These are phyloP conservation scores for Octopus sinensis DNA, from an alignment of 1,140 invertebrate species.

Conservation along the genomic window DNA sequence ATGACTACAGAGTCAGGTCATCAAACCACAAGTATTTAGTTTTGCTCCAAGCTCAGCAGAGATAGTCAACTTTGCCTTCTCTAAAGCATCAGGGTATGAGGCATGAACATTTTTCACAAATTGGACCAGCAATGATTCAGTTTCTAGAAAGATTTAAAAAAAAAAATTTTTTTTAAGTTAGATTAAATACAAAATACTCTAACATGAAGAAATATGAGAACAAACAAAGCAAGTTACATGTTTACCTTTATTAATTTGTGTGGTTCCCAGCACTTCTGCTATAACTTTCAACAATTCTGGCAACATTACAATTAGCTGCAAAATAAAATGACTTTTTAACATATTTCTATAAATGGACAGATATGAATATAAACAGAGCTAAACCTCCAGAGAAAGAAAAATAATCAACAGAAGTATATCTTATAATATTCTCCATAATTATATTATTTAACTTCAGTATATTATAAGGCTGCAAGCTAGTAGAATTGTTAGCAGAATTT, in stretches of 20 bases:
- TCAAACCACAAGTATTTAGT: constrained; percentile 29
- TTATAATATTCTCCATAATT: background rate
- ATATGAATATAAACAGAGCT: too few relatives aligned
- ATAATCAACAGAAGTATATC: too few relatives aligned
- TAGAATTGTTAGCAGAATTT: background rate
- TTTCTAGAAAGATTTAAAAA: constrained; percentile 30
- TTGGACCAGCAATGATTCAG: constrained; percentile 34
- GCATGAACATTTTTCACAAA: constrained; percentile 37
- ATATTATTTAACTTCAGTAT: background rate
- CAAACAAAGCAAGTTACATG: background rate
- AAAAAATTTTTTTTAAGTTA: background rate
- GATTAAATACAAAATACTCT: background rate
- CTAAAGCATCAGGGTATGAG: constrained; percentile 31
- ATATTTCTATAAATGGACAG: background rate
- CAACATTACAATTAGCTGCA: constrained; percentile 29
- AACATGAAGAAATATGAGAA: background rate
- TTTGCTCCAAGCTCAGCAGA: constrained; percentile 27
- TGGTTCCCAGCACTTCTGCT: constrained; percentile 29
- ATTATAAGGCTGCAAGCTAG: background rate
- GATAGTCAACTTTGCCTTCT: constrained; percentile 26
- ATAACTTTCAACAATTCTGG: constrained; percentile 29
- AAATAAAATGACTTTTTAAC: constrained; percentile 11
- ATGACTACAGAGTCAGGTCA: background rate
- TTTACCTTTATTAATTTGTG: constrained; percentile 33
- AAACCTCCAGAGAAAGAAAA: too few relatives aligned